phyloP scores from a whole-genome alignment of 2,888 invertebrate species.

The Bombylius discolor region DNA sequence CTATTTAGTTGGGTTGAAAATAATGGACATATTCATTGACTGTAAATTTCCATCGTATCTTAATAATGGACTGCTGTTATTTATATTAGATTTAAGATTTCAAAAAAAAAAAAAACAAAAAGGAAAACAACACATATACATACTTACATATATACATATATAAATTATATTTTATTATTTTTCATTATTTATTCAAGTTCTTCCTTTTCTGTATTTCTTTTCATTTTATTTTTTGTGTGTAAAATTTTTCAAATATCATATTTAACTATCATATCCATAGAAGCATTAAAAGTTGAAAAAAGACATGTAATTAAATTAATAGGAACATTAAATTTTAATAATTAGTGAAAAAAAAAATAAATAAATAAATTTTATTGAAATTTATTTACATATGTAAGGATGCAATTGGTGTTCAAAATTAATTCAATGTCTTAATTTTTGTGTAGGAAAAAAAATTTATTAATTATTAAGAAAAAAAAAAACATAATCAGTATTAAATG shows the following conservation, averaged over 20 bases:
- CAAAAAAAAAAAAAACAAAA: too few species aligned
- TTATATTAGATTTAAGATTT: not conserved
- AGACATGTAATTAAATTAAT: too few species aligned
- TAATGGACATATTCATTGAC: slow-evolving; percentile 30
- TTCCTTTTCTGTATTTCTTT: too few species aligned
- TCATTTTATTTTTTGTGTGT: too few species aligned
- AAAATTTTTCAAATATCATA: not conserved
- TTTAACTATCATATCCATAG: not conserved
- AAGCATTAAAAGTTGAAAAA: not conserved
- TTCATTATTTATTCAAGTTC: too few species aligned
- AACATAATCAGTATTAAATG: not conserved
- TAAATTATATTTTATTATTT: too few species aligned
- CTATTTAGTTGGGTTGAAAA: slow-evolving; percentile 36
- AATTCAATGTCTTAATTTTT: not conserved
- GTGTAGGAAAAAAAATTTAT: not conserved
- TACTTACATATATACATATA: not conserved
- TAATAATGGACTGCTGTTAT: not conserved
- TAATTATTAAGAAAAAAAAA: not conserved
- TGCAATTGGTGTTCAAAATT: not conserved
- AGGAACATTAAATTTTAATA: too few species aligned
- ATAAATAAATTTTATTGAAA: too few species aligned
- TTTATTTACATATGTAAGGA: too few species aligned
- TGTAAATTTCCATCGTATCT: slow-evolving; percentile 4
- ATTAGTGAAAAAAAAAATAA: too few species aligned
- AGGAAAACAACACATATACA: not conserved